Percentiles rank a stretch among this genome's conserved stretches.
Conservation (phyloP, 2,113 vertebrate genomes). For the Solenodon paradoxus region DNA sequence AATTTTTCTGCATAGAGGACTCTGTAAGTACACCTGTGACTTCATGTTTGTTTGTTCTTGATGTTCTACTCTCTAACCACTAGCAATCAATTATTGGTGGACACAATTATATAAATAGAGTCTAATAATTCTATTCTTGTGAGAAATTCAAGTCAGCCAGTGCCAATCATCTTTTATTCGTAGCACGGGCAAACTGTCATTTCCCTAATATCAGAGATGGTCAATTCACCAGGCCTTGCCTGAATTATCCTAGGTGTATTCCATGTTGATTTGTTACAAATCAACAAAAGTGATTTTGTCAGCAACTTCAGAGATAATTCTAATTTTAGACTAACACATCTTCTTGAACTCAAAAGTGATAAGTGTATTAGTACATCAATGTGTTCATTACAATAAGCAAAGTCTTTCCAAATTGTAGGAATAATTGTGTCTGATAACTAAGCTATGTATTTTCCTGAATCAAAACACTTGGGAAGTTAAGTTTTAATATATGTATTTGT, state of each 20-base stretch:
- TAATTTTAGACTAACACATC: not conserved
- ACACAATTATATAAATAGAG: not conserved
- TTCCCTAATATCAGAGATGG: not conserved
- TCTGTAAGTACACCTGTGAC: not conserved
- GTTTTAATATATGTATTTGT: not conserved
- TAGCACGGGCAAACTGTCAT: not conserved
- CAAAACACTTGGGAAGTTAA: not conserved
- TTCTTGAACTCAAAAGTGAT: not conserved
- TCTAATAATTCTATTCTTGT: not conserved
- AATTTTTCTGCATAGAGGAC: slow-evolving; percentile 67
- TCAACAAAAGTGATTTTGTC: not conserved
- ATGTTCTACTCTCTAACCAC: not conserved
- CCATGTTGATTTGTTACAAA: not conserved
- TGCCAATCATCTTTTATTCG: not conserved
- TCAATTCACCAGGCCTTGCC: not conserved
- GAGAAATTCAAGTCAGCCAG: not conserved
- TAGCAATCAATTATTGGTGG: not conserved
- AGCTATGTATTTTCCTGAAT: not conserved
- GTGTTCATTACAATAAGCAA: not conserved
- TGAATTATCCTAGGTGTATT: not conserved
- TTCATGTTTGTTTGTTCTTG: not conserved
- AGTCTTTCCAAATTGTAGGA: not conserved
- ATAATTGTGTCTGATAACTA: not conserved
- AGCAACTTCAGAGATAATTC: not conserved
- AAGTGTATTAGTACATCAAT: not conserved